phyloP scores from a whole-genome alignment of 2,113 vertebrate genomes.

The Poeciliopsis turrubarensis region DNA sequence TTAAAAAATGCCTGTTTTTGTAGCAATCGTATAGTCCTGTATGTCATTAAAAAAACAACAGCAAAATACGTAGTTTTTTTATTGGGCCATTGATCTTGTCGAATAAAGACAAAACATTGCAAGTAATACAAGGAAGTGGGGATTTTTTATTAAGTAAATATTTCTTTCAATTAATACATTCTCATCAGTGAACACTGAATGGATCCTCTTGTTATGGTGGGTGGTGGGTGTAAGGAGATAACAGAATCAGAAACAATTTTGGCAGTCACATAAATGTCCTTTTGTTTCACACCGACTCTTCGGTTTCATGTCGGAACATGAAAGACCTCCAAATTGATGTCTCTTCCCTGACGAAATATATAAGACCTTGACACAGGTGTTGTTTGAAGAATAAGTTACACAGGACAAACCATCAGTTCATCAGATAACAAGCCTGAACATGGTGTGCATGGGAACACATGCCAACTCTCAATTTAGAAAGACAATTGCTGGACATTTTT shows the following conservation, averaged over 20 bases:
- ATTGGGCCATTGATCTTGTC: slow-evolving; percentile 2
- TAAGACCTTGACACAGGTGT: slow-evolving; percentile 58
- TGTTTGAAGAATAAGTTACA: slow-evolving; percentile 60
- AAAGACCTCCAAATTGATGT: slow-evolving; percentile 35
- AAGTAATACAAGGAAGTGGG: slow-evolving; percentile 22
- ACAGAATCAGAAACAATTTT: slow-evolving; percentile 55
- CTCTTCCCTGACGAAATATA: slow-evolving; percentile 44
- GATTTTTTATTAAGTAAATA: slow-evolving; percentile 30
- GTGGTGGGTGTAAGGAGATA: slow-evolving; percentile 46
- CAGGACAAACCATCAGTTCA: slow-evolving; percentile 40
- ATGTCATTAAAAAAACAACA: background rate
- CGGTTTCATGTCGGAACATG: slow-evolving; percentile 23
- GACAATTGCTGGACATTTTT: slow-evolving; percentile 11
- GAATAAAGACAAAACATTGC: slow-evolving; percentile 34
- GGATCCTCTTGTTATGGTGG: slow-evolving; percentile 38
- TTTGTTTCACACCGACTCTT: slow-evolving; percentile 58
- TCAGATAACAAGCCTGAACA: slow-evolving; percentile 58
- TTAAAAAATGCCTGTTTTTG: too few relatives aligned
- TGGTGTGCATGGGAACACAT: slow-evolving; percentile 7
- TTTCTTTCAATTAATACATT: slow-evolving; percentile 34
- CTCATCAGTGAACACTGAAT: slow-evolving; percentile 45
- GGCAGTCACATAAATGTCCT: slow-evolving; percentile 42
- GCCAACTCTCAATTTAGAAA: slow-evolving; percentile 21
- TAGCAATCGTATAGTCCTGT: background rate
- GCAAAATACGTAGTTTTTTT: background rate